phyloP scores from a whole-genome alignment of 2,797 vertebrate species.

The Bryconaethiops microstoma region DNA sequence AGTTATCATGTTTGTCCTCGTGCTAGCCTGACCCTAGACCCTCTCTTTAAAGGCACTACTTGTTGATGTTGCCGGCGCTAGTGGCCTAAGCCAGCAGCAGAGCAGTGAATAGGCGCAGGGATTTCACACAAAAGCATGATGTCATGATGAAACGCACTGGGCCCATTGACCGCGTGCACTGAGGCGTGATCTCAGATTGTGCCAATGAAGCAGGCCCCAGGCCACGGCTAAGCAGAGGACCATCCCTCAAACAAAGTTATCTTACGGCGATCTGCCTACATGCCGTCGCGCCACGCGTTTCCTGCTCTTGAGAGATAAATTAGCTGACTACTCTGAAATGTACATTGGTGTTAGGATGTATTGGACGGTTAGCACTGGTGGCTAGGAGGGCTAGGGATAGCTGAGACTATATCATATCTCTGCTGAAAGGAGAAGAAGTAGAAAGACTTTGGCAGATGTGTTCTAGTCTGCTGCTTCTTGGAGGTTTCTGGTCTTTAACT shows the following conservation, averaged over 20 bases:
- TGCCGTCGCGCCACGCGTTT: constrained; percentile 55
- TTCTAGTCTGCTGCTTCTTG: not conserved
- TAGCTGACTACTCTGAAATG: constrained; percentile 54
- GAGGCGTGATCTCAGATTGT: constrained; percentile 82
- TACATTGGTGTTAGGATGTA: constrained; percentile 17
- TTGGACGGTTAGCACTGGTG: constrained; percentile 18
- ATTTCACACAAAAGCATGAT: constrained; percentile 83
- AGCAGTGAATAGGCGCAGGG: constrained; percentile 73
- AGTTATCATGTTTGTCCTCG: constrained; percentile 6
- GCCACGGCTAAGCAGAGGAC: constrained; percentile 71
- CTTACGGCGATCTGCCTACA: constrained; percentile 82
- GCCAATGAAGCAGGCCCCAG: constrained; percentile 74
- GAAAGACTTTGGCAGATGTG: not conserved
- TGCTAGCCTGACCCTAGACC: constrained; percentile 30
- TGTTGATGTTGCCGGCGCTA: constrained; percentile 60
- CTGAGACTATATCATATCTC: not conserved
- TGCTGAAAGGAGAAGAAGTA: not conserved
- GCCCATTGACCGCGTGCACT: constrained; percentile 77
- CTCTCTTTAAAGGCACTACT: constrained; percentile 55
- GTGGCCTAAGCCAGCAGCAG: constrained; percentile 58
- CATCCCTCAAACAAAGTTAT: constrained; percentile 81
- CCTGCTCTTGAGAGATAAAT: constrained; percentile 53
- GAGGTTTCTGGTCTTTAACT: not conserved
- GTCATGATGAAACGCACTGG: constrained; percentile 78
- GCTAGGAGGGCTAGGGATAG: not conserved